Conservation (phyloP, 2,888 invertebrate species). For the Philonicus albiceps region DNA sequence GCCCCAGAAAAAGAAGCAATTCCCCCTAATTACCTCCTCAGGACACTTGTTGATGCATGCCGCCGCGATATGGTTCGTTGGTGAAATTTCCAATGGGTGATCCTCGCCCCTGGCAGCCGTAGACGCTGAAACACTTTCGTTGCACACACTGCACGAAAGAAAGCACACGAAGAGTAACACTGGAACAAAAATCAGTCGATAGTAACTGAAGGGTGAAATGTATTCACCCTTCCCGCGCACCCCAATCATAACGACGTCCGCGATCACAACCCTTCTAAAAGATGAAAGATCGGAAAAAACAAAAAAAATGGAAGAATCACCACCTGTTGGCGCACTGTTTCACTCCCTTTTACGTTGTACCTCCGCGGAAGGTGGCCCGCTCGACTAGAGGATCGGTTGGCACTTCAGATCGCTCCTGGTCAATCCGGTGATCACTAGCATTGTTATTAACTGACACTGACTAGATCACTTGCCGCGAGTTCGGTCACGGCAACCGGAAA, state of each 20-base stretch:
- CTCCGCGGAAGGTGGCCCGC: neutral
- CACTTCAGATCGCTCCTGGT: neutral
- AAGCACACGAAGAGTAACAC: neutral
- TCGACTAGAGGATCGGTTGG: neutral
- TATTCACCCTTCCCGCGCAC: neutral
- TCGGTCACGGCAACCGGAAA: neutral
- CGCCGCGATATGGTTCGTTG: conserved; percentile 47
- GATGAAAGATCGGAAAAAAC: neutral
- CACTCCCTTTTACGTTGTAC: neutral
- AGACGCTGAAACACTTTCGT: neutral
- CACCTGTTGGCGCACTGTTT: neutral
- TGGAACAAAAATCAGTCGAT: neutral
- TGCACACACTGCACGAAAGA: neutral
- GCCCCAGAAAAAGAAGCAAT: neutral
- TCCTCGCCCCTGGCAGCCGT: neutral
- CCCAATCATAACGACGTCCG: neutral
- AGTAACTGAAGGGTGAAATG: neutral
- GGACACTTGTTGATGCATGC: conserved; percentile 48
- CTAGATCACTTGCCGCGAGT: neutral
- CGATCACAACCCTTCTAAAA: neutral
- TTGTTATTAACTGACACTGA: conserved; percentile 18
- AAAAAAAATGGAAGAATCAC: neutral
- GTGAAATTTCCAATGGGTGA: conserved; percentile 42
- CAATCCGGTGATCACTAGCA: neutral
- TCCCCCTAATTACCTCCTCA: conserved; percentile 46